Percentiles rank a stretch among this genome's conserved stretches.
Evolutionary conservation across 2,888 invertebrate species (phyloP).

Genomic region (Hirtodrosophila duncani): DNA sequence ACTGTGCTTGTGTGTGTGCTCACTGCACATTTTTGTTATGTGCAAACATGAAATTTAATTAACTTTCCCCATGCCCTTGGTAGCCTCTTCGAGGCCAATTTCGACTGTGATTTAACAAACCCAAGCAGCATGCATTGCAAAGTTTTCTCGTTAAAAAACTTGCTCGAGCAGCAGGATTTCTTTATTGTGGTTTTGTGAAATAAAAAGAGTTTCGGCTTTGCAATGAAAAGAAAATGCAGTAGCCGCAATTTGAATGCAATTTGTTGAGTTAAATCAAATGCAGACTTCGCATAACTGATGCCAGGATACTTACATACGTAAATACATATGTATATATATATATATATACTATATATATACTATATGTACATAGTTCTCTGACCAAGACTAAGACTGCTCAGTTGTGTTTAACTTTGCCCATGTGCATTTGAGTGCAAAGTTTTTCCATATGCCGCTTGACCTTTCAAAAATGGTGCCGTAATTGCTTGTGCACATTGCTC

Average conservation of each 20-base stretch:
- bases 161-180: slow-evolving; percentile 42
- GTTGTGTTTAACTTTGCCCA: slow-evolving; percentile 2
- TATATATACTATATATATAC: no score
- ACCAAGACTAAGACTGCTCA: slow-evolving; percentile 17
- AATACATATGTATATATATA: not conserved
- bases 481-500: slow-evolving; percentile 6
- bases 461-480: slow-evolving; percentile 40
- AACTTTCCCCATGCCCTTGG: slow-evolving; percentile 38
- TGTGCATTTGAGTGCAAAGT: slow-evolving; percentile 21
- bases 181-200: slow-evolving; percentile 48
- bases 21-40: slow-evolving; percentile 27
- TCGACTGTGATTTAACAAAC: slow-evolving; percentile 9
- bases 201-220: slow-evolving; percentile 48
- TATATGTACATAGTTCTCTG: slow-evolving; percentile 1
- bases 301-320: slow-evolving; percentile 30
- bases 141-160: slow-evolving; percentile 74
- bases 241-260: slow-evolving; percentile 68
- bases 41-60: slow-evolving; percentile 68
- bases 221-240: slow-evolving; percentile 38
- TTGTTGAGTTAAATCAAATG: slow-evolving; percentile 63
- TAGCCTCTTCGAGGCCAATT: not conserved
- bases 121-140: slow-evolving; percentile 32
- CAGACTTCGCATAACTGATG: slow-evolving; percentile 45
- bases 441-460: slow-evolving; percentile 46
- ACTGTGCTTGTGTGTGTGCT: not conserved